A percentile compares a stretch with the other conserved stretches of the same genome.
These are phyloP conservation scores for Acipenser transmontanus DNA, from an alignment of 2,797 vertebrate species.

Conservation along the genomic window DNA sequence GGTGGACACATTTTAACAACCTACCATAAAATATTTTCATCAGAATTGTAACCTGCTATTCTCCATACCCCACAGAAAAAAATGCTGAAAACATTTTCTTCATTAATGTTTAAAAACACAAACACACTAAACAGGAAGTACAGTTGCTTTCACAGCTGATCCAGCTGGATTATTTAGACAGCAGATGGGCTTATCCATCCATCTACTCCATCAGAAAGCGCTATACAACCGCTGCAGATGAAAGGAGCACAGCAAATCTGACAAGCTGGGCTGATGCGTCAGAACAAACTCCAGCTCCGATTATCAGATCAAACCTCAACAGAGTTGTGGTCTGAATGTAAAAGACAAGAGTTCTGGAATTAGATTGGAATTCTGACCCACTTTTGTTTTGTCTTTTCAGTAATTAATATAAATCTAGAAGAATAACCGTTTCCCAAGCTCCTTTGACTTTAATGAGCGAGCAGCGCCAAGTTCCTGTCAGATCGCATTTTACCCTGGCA, in stretches of 20 bases:
- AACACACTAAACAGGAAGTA: conserved; percentile 39
- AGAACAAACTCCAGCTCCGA: background rate
- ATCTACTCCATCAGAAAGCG: conserved; percentile 36
- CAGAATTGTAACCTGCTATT: too few relatives aligned
- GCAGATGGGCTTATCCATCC: conserved; percentile 41
- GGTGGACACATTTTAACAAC: too few relatives aligned
- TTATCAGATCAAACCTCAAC: conserved; percentile 9
- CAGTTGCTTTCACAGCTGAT: conserved; percentile 43
- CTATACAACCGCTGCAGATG: conserved; percentile 9
- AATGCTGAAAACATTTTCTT: too few relatives aligned
- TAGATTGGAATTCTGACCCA: background rate
- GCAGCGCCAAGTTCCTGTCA: conserved; percentile 10
- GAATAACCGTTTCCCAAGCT: background rate
- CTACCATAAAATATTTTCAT: too few relatives aligned
- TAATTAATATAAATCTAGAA: background rate
- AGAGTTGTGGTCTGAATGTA: background rate
- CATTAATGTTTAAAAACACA: background rate
- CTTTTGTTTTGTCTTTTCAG: background rate
- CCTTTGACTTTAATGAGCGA: conserved; percentile 7
- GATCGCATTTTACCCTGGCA: conserved; percentile 7
- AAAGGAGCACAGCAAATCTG: background rate
- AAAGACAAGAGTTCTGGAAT: conserved; percentile 2
- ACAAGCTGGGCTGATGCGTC: conserved; percentile 1
- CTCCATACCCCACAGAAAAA: too few relatives aligned
- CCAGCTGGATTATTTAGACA: conserved; percentile 51